Base-by-base conservation (phyloP, 2,113 vertebrate genomes). In the Pelvicachromis taeniatus region DNA sequence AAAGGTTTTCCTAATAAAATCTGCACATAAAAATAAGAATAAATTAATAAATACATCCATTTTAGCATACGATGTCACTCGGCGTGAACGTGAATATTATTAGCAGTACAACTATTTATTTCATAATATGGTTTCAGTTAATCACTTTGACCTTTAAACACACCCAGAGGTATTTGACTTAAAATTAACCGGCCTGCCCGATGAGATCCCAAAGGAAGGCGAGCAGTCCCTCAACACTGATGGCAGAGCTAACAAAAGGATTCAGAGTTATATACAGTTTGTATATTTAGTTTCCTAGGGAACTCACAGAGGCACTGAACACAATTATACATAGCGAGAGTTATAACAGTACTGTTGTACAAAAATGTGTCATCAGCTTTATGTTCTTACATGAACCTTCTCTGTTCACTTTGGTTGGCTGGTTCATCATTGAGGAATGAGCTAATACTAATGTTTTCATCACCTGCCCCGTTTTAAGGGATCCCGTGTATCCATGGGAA, bases 21-120 rank as follows among this genome's bases (percentile, higher is more conserved):
- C 86, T 93, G 89, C 86, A 81, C 88, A 91, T 87, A 89, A 92
- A 73, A 91, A 92, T 90, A 93, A 88, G 84, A 93, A 94, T 95
- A 95, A 95, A 95, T 93, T 91, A 93, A 87, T 91, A 94, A 92
- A 93, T 94, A 94, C 85, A 89, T 88, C 81, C 14, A 86, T 87
- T 89, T 91, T 85, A 90, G 91, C 83, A 92, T 93, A 94, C 53
- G 81, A 86, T 83, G 78, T 89, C 88, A 91, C 90, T 84, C 33
- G 63, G 59, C 40, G 54, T 81, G 56, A 87, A 85, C 21, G 45
- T 81, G 48, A 86, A 86, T 90, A 92, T 91, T 85, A 90, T 93
- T 89, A 93, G 83, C 78, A 85, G 82, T 84, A 92, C 58, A 52
- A 92, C 79, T 86, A 91, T 85, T 92, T 77, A 90, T 56, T 82